A percentile compares a stretch with the other conserved stretches of the same genome.
Evolutionary conservation across 2,113 vertebrate genomes (phyloP).

Genomic region (Bungarus multicinctus): DNA sequence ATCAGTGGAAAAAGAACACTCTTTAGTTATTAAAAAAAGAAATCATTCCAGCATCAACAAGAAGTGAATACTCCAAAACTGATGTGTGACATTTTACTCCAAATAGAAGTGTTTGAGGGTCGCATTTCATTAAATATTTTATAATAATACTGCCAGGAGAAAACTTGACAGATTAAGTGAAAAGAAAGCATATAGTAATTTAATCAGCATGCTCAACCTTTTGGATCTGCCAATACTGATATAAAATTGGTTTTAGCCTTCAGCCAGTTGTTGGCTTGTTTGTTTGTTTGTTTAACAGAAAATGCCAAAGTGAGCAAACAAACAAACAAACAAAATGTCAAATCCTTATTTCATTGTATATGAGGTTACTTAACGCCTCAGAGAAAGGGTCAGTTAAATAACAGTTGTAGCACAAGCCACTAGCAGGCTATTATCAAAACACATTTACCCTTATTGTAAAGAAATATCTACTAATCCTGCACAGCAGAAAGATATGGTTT

Average conservation of each 20-base stretch:
- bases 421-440: neutral
- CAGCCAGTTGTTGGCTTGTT: slow-evolving; percentile 3
- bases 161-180: neutral
- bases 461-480: neutral
- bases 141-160: neutral
- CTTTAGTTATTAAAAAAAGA: too few relatives aligned
- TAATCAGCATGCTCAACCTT: neutral
- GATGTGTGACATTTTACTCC: neutral
- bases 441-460: neutral
- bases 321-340: neutral
- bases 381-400: neutral
- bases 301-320: neutral
- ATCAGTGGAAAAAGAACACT: neutral
- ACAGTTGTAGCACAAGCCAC: neutral
- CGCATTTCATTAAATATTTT: neutral
- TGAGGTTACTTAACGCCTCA: neutral
- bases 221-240: neutral
- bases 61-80: neutral
- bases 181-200: neutral
- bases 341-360: neutral
- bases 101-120: neutral
- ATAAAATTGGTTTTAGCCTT: neutral
- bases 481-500: neutral
- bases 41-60: neutral
- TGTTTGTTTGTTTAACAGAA: neutral